These are phyloP conservation scores for Tryphoninae sp. DNA, from an alignment of 2,888 invertebrate species.

Conservation along the genomic window DNA sequence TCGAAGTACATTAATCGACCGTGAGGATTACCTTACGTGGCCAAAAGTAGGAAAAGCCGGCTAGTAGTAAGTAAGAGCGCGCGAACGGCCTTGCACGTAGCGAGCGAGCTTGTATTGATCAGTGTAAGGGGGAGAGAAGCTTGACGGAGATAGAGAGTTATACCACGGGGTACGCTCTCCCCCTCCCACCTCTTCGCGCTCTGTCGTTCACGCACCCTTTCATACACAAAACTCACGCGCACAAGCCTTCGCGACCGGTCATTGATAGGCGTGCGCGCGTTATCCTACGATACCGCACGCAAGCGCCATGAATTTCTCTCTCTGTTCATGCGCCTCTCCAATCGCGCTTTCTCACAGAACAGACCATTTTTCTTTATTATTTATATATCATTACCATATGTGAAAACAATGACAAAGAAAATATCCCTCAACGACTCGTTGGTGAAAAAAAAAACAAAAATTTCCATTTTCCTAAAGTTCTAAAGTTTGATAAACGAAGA, in stretches of 20 bases:
- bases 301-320: slow-evolving; percentile 30
- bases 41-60: slow-evolving; percentile 53
- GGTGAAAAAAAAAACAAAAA: too few relatives aligned
- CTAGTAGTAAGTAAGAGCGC: slow-evolving; percentile 60
- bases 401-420: not conserved
- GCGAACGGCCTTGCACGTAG: slow-evolving; percentile 80
- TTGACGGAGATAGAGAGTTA: slow-evolving; percentile 28
- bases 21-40: slow-evolving; percentile 36
- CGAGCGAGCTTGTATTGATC: slow-evolving; percentile 48
- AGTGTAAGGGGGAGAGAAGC: slow-evolving; percentile 39
- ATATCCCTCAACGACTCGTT: too few relatives aligned
- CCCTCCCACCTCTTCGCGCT: not conserved
- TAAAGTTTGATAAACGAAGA: too few relatives aligned
- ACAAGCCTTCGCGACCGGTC: slow-evolving; percentile 68
- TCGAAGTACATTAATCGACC: slow-evolving; percentile 24
- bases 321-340: not conserved
- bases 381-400: not conserved
- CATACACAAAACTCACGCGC: slow-evolving; percentile 38
- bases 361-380: not conserved
- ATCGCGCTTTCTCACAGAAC: not conserved
- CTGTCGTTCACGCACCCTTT: slow-evolving; percentile 29
- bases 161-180: not conserved
- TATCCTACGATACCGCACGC: slow-evolving; percentile 23
- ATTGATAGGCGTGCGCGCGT: slow-evolving; percentile 78
- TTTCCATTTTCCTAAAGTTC: too few relatives aligned